phyloP scores from a whole-genome alignment of 2,888 invertebrate genomes.

The Crioceris asparagi region DNA sequence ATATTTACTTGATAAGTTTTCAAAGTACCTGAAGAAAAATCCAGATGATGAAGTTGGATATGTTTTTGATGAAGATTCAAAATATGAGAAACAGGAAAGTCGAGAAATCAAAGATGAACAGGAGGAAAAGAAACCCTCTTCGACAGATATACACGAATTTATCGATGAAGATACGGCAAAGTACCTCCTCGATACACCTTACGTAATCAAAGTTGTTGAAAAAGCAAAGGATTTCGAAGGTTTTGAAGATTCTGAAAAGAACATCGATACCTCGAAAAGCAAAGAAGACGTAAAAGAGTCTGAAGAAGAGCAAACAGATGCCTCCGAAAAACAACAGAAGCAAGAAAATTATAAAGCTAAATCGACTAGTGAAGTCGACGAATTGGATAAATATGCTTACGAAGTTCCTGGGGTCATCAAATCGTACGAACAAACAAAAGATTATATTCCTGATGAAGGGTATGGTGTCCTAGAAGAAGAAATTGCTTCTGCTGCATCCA shows the following conservation, averaged over 20 bases:
- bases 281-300: conserved; percentile 3
- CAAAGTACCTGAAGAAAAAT: neutral
- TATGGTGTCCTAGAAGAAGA: neutral
- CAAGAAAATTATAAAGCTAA: neutral
- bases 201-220: neutral
- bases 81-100: neutral
- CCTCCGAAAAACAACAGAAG: too few relatives aligned
- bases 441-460: conserved; percentile 1
- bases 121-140: neutral
- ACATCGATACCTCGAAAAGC: neutral
- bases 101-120: conserved; percentile 1
- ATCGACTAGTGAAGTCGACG: neutral
- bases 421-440: neutral
- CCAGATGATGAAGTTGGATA: neutral
- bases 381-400: neutral
- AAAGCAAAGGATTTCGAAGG: too few relatives aligned
- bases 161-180: too few relatives aligned
- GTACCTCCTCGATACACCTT: neutral
- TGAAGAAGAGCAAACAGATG: conserved; percentile 2
- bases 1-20: neutral
- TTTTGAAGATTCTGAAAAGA: neutral
- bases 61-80: neutral
- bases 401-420: conserved; percentile 1
- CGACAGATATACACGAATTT: too few relatives aligned
- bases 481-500: neutral